Conservation (phyloP, 1,140 invertebrate species). For the Lordiphosa collinella region DNA sequence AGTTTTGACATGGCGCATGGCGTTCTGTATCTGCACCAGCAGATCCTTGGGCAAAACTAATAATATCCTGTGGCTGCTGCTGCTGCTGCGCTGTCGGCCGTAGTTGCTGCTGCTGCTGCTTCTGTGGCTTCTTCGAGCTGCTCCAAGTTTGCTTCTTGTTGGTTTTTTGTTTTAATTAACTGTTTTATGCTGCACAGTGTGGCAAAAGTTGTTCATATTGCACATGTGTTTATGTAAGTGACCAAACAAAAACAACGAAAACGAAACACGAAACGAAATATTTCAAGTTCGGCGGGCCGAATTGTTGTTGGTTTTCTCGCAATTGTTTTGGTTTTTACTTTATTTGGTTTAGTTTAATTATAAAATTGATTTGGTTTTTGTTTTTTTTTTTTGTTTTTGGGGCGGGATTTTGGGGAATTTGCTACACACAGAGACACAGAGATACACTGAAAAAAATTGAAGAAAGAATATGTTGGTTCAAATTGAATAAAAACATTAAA, state of each 20-base stretch:
- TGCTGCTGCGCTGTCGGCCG: neutral
- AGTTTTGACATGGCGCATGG: constrained; percentile 80
- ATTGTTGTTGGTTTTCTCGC: neutral
- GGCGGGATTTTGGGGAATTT: constrained; percentile 33
- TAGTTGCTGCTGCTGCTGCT: neutral
- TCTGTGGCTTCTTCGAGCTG: neutral
- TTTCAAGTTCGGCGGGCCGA: constrained; percentile 13
- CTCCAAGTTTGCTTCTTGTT: neutral
- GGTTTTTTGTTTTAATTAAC: neutral
- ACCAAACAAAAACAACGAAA: constrained; percentile 5
- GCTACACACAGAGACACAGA: constrained; percentile 74
- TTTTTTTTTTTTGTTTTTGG: constrained; percentile 27
- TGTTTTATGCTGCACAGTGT: neutral
- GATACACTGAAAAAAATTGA: constrained; percentile 74
- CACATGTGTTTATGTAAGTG: constrained; percentile 3
- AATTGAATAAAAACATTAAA: constrained; percentile 45
- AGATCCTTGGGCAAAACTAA: constrained; percentile 32
- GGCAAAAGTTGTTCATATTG: constrained; percentile 8
- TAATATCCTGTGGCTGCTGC: constrained; percentile 17
- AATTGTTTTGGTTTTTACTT: constrained; percentile 9
- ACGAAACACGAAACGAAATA: neutral
- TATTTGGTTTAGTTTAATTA: constrained; percentile 14
- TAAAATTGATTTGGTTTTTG: constrained; percentile 8
- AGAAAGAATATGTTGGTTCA: constrained; percentile 57
- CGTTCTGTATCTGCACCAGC: constrained; percentile 54